Conservation (phyloP, 2,888 invertebrate genomes). For the Dioctria rufipes region DNA sequence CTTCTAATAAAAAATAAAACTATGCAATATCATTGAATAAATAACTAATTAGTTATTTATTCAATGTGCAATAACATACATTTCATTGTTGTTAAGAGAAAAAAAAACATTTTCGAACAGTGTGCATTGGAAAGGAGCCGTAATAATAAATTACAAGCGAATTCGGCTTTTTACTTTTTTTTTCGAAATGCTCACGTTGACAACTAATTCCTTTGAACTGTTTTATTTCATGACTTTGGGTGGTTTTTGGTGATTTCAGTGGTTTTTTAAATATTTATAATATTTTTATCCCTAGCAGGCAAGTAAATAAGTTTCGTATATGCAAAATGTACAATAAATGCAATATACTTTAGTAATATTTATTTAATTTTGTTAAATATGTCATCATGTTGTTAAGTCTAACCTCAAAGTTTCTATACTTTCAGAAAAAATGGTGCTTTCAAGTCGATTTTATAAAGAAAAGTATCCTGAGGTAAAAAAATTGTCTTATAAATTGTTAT, state of each 20-base stretch:
- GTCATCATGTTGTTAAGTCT: background rate
- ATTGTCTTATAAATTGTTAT: background rate
- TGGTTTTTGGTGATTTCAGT: conserved; percentile 25
- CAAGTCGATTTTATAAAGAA: conserved; percentile 97
- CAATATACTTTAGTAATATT: too few species aligned
- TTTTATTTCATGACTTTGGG: conserved; percentile 37
- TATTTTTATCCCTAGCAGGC: conserved; percentile 3
- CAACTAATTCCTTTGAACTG: conserved; percentile 30
- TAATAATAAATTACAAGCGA: too few species aligned
- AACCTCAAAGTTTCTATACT: conserved; percentile 26
- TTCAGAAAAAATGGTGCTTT: conserved; percentile 80
- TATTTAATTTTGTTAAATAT: too few species aligned
- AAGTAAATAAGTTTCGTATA: background rate
- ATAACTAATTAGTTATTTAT: too few species aligned
- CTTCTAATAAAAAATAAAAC: too few species aligned
- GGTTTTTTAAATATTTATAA: conserved; percentile 21
- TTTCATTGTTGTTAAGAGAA: too few species aligned
- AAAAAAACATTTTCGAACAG: too few species aligned
- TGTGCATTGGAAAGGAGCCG: too few species aligned
- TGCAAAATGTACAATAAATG: too few species aligned
- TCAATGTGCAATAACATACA: too few species aligned
- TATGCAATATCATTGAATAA: too few species aligned
- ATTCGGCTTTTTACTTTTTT: too few species aligned
- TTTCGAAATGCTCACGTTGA: conserved; percentile 24
- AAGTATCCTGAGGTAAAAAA: conserved; percentile 87